Percentiles rank a stretch among this genome's conserved stretches.
These are phyloP conservation scores for Halcyon malimbica DNA, from an alignment of 2,113 vertebrate genomes.

Conservation along the genomic window DNA sequence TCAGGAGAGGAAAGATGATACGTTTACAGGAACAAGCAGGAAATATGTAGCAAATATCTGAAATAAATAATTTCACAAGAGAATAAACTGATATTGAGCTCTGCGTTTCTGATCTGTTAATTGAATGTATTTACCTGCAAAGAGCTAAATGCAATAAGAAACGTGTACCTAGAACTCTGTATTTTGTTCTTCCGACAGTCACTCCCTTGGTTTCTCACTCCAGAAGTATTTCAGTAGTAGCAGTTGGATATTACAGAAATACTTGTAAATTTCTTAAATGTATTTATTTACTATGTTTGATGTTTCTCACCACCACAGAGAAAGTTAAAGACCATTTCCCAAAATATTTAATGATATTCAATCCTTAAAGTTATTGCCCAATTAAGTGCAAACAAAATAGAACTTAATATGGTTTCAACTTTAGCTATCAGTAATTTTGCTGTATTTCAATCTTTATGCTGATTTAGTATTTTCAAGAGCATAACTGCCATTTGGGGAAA, in stretches of 20 bases:
- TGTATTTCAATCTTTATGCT: not conserved
- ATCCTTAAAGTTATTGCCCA: not conserved
- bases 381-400: not conserved
- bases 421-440: not conserved
- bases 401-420: not conserved
- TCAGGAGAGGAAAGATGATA: not conserved
- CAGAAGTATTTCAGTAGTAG: not conserved
- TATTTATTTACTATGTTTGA: not conserved
- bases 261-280: not conserved
- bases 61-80: not conserved
- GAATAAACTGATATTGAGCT: not conserved
- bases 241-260: not conserved
- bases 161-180: not conserved
- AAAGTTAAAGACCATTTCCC: not conserved
- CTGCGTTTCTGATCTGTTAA: not conserved
- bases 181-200: not conserved
- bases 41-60: not conserved
- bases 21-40: not conserved
- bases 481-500: not conserved
- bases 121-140: not conserved
- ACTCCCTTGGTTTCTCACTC: not conserved
- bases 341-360: not conserved
- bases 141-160: not conserved
- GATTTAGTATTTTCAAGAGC: not conserved
- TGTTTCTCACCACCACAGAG: not conserved